Percentiles rank a stretch among this genome's conserved stretches.
These are phyloP conservation scores for Linnaemya vulpina DNA, from an alignment of 2,888 invertebrate genomes.

Conservation along the genomic window DNA sequence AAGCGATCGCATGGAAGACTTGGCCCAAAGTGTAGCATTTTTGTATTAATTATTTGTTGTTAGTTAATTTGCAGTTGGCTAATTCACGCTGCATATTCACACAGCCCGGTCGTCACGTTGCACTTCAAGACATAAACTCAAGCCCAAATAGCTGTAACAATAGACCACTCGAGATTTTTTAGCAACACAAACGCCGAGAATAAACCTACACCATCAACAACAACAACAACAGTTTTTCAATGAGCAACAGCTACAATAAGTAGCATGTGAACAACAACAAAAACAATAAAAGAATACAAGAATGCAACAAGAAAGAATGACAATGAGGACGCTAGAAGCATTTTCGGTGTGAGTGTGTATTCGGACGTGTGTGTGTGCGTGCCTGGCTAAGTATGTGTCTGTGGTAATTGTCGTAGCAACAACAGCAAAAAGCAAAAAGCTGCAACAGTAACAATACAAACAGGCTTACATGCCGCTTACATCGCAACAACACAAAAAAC, in stretches of 20 bases:
- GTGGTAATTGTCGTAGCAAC: slow-evolving; percentile 65
- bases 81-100: no score
- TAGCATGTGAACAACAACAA: slow-evolving; percentile 7
- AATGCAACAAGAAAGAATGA: slow-evolving; percentile 12
- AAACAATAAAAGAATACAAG: slow-evolving; percentile 31
- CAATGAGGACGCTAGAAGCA: slow-evolving; percentile 35
- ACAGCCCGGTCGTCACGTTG: no score
- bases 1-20: no score
- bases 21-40: no score
- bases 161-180: slow-evolving; percentile 33
- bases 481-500: slow-evolving; percentile 22
- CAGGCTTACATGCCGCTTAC: slow-evolving; percentile 25
- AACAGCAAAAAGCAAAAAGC: slow-evolving; percentile 35
- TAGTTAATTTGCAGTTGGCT: no score
- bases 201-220: slow-evolving; percentile 28
- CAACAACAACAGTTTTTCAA: slow-evolving; percentile 12
- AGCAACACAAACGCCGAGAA: slow-evolving; percentile 10
- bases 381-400: slow-evolving; percentile 19
- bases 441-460: slow-evolving; percentile 51
- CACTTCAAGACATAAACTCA: background rate
- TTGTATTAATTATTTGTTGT: no score
- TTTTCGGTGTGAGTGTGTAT: background rate
- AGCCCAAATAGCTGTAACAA: slow-evolving; percentile 50
- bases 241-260: slow-evolving; percentile 29
- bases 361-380: no score